Evolutionary conservation across 1,140 invertebrate species (phyloP).

Genomic region (Drosophila kohkoa): DNA sequence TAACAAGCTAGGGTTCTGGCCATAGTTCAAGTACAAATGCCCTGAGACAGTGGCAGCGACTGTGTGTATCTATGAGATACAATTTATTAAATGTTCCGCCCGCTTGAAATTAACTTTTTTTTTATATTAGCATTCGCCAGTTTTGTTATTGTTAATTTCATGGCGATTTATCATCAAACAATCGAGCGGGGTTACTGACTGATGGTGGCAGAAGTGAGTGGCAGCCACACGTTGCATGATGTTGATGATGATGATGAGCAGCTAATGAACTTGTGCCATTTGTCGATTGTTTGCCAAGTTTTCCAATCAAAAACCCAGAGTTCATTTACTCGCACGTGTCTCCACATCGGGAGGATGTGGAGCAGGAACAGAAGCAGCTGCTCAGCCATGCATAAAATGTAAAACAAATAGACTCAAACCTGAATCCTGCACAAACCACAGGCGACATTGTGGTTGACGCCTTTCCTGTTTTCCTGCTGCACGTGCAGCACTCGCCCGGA

Average conservation of each 20-base stretch:
- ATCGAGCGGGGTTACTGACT: not conserved
- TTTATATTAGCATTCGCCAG: conserved; percentile 45
- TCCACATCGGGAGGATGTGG: not conserved
- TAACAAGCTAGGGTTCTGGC: conserved; percentile 34
- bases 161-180: conserved; percentile 57
- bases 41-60: conserved; percentile 1
- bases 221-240: conserved; percentile 8
- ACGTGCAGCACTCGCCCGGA: conserved; percentile 14
- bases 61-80: conserved; percentile 48
- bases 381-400: conserved; percentile 28
- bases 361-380: not conserved
- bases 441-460: conserved; percentile 25
- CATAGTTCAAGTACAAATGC: conserved; percentile 38
- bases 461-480: conserved; percentile 6
- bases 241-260: conserved; percentile 4
- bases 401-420: conserved; percentile 26
- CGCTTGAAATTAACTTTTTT: conserved; percentile 67
- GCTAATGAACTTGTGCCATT: conserved; percentile 47
- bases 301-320: conserved; percentile 15
- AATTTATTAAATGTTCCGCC: conserved; percentile 49
- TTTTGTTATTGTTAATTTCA: conserved; percentile 71
- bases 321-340: conserved; percentile 43
- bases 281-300: conserved; percentile 32
- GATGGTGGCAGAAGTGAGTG: not conserved
- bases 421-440: conserved; percentile 4